Base-by-base conservation (phyloP, 2,113 vertebrate species). In the Aix galericulata region DNA sequence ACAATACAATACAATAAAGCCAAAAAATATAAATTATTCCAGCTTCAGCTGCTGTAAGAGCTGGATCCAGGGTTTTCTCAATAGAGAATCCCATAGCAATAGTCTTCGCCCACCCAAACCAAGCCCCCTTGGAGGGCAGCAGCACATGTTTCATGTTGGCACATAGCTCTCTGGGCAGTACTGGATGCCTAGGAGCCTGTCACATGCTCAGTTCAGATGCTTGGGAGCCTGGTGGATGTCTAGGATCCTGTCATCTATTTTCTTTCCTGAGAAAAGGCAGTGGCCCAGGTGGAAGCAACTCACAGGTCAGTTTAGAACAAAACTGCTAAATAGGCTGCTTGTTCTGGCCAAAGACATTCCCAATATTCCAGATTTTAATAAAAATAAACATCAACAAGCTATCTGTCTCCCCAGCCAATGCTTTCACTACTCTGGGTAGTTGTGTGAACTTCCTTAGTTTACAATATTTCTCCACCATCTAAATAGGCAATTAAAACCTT, bases 81-180 rank as follows among this genome's bases (percentile, higher is more conserved):
- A 31, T 23, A 63, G 25, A 46, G 3, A 25, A 6, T 27, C 8
- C 16, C 13, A 16, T 1, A 59, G 50, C 3, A 85, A 62, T 15
- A 27, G 18, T 7, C 1, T 1, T 34, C 16, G 32, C 2, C 2
- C 2, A 40, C 8, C 5, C 7, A 50, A 27, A 55, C 1, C 10
- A 36, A 74, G 11, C 3, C 5, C 18, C 2, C 8, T 73, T 4
- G 3, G 63, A 27, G 2, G 7, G 16, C 18, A 36, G 21, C 29
- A 84, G 27, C n/a, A 53, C 17, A 25, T 32, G 22, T n/a, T 0
- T 0, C 13, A 55, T 23, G 48, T 68, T 34, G n/a, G 2, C 4
- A 17, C 0, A 1, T 12, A 10, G 34, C 11, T 60, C 5, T n/a
- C 17, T 56, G 38, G 25, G n/a, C 4, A 56, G 9, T 6, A 9